A percentile compares a stretch with the other conserved stretches of the same genome.
phyloP scores from a whole-genome alignment of 2,113 vertebrate genomes.

The Cisticola juncidis region DNA sequence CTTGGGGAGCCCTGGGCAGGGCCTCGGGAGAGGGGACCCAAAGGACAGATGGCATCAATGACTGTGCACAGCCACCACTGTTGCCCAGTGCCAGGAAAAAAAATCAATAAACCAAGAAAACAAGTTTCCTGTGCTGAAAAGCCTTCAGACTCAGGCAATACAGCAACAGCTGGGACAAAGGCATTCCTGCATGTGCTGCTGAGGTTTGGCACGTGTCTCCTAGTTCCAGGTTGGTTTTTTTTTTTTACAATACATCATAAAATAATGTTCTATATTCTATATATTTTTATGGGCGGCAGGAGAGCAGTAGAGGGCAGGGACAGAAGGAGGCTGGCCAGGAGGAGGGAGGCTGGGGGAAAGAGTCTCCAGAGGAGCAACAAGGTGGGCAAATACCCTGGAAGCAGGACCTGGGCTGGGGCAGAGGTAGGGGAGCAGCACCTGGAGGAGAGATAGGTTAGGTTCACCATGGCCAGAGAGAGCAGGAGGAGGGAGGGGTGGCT shows the following conservation, averaged over 20 bases:
- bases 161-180: slow-evolving; percentile 40
- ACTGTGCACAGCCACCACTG: not conserved
- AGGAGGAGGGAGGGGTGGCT: not conserved
- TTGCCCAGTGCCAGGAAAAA: not conserved
- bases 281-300: slow-evolving; percentile 28
- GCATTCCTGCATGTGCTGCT: slow-evolving; percentile 42
- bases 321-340: not conserved
- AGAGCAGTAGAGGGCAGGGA: slow-evolving; percentile 46
- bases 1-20: not conserved
- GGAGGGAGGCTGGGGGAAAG: not conserved
- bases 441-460: not conserved
- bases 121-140: not conserved
- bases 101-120: not conserved
- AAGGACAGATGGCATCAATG: not conserved
- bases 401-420: accelerated
- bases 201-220: slow-evolving; percentile 45
- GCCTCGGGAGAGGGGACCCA: not conserved
- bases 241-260: slow-evolving; percentile 37
- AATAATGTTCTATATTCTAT: slow-evolving; percentile 62
- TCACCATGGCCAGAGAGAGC: accelerated
- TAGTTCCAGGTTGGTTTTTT: not conserved
- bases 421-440: not conserved
- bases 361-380: not conserved
- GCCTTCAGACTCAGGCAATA: not conserved
- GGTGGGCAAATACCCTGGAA: not conserved